Base-by-base conservation (phyloP, 35 echinoderm and acorn worm genomes). In the Apostichopus japonicus region DNA sequence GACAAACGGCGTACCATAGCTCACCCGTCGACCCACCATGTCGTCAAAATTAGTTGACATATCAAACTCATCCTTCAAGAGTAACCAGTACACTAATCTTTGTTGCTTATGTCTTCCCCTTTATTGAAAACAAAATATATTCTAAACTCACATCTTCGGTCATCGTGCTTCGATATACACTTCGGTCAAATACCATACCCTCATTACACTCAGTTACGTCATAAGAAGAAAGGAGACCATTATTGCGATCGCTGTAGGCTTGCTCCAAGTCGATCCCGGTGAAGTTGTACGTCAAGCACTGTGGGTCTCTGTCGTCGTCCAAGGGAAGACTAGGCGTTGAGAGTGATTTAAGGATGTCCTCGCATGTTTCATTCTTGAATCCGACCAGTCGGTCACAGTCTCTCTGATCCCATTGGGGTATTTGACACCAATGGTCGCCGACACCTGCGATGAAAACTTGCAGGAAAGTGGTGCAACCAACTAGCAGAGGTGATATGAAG, bases 191-290 rank as follows among this genome's bases (percentile, higher is more conserved):
- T 22, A 78, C 22, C 77, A 22, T 14, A 19, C 77, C 77, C 2
- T 78, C 77, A 22, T 78, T 78, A 78, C 77, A 78, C 11, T 22
- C 19, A 78, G 51, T 78, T 22, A 78, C 77, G 13, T 78, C 77
- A 23, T 25, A 33, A 10, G 23, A 10, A 6, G 77, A 10, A 22
- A 78, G 23, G 23, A 25, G 8, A 8, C 23, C 4, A 19, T 78
- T 8, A 78, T 78, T 78, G 33, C 33, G 19, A 16, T 77, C 24
- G 8, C 5, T 33, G 51, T 22, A 78, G 6, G 77, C 77, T 5
- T 6, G 6, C 77, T n/a, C 77, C 4, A 78, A 5, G 19, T 78
- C 77, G 13, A 78, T 10, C 10, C 77, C 77, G n/a, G 77, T 78
- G 8, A 78, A 33, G 22, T 78, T 78, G 51, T 78, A 78, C 77